These are phyloP conservation scores for Drosophila ustulata DNA, from an alignment of 2,888 invertebrate species.

Conservation along the genomic window DNA sequence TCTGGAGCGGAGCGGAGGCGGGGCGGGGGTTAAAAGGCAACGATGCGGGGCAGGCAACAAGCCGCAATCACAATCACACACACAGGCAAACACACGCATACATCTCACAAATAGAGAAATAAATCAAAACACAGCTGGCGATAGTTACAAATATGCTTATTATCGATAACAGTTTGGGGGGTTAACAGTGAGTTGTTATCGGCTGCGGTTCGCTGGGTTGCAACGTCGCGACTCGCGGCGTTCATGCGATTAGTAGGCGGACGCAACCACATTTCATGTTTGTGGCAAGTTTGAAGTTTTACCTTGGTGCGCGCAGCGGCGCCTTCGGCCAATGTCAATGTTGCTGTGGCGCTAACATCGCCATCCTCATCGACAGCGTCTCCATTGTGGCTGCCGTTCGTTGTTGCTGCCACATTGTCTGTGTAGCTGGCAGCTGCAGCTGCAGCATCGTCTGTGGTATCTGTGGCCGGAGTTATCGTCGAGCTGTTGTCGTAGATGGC, in stretches of 20 bases:
- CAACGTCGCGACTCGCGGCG: not conserved
- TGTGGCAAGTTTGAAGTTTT: slow-evolving; percentile 55
- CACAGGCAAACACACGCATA: slow-evolving; percentile 4
- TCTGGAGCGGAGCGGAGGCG: not conserved
- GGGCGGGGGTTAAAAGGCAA: not conserved
- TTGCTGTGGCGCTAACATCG: slow-evolving; percentile 58
- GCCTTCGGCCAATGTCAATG: slow-evolving; percentile 59
- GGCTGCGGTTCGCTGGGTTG: not conserved
- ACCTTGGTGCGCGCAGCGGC: slow-evolving; percentile 63
- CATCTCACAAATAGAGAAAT: slow-evolving; percentile 10
- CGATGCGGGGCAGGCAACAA: not conserved
- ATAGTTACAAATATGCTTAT: slow-evolving; percentile 13
- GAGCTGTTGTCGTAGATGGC: slow-evolving; percentile 64
- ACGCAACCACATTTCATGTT: not conserved
- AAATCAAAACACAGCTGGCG: slow-evolving; percentile 12
- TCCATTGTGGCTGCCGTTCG: slow-evolving; percentile 22
- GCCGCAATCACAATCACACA: slow-evolving; percentile 14
- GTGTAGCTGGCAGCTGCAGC: slow-evolving; percentile 18
- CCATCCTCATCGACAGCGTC: slow-evolving; percentile 15
- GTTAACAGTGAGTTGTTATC: slow-evolving; percentile 26
- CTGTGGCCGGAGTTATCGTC: slow-evolving; percentile 40
- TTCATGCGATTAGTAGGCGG: slow-evolving; percentile 53
- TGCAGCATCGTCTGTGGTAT: slow-evolving; percentile 65
- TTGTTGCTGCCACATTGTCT: slow-evolving; percentile 6
- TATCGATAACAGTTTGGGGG: slow-evolving; percentile 14